Percentiles rank a stretch among this genome's conserved stretches.
phyloP scores from a whole-genome alignment of 2,797 vertebrate species.

The Mus spretus region DNA sequence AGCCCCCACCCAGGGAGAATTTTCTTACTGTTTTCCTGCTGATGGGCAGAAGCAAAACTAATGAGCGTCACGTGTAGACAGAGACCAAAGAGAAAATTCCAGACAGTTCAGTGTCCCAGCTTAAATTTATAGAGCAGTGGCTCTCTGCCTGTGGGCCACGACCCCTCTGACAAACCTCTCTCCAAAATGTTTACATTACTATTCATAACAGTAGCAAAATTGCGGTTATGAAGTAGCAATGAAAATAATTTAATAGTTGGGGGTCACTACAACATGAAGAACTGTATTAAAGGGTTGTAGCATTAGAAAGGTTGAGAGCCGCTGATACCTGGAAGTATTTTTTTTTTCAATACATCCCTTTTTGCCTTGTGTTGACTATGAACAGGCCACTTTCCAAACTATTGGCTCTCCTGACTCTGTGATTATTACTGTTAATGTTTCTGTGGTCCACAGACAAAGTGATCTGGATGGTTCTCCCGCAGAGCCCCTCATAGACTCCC shows the following conservation, averaged over 20 bases:
- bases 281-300: not conserved
- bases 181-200: not conserved
- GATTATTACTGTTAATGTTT: not conserved
- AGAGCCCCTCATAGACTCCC: not conserved
- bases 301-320: not conserved
- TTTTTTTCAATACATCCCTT: not conserved
- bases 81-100: not conserved
- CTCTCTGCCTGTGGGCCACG: not conserved
- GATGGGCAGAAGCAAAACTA: not conserved
- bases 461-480: not conserved
- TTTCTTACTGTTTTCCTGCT: not conserved
- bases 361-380: not conserved
- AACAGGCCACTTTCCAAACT: not conserved
- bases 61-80: not conserved
- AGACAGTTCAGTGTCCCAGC: not conserved
- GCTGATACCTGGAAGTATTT: not conserved
- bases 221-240: not conserved
- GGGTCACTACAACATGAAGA: not conserved
- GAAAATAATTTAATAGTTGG: too few relatives aligned
- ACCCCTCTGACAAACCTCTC: too few relatives aligned
- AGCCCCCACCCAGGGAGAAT: not conserved
- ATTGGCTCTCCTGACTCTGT: not conserved
- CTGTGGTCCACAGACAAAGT: not conserved
- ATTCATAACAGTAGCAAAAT: not conserved
- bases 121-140: not conserved